Conservation (phyloP, 2,888 invertebrate genomes). For the Melikaiella ostensackeni region DNA sequence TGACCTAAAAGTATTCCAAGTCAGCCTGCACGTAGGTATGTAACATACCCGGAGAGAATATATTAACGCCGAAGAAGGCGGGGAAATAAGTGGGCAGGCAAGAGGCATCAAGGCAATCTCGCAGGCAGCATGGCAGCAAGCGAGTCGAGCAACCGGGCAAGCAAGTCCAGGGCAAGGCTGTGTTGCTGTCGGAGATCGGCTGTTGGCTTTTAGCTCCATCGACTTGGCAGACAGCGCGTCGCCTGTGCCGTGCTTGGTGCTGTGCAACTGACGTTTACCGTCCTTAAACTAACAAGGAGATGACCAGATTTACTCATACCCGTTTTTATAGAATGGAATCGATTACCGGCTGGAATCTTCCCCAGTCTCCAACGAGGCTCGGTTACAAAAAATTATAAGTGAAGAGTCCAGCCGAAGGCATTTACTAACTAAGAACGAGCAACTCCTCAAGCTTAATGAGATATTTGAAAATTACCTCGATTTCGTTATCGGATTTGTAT, state of each 20-base stretch:
- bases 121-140: conserved; percentile 37
- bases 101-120: conserved; percentile 52
- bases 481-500: neutral
- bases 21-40: conserved; percentile 52
- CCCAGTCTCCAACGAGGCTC: conserved; percentile 7
- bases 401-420: neutral
- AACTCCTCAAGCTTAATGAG: conserved; percentile 5
- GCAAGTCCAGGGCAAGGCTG: conserved; percentile 43
- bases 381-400: conserved; percentile 27
- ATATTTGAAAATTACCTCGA: neutral
- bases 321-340: conserved; percentile 40
- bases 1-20: conserved; percentile 56
- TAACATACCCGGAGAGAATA: conserved; percentile 53
- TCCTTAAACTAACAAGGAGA: conserved; percentile 57
- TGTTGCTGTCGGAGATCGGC: conserved; percentile 44
- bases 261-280: conserved; percentile 56
- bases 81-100: conserved; percentile 49
- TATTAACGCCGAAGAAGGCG: conserved; percentile 53
- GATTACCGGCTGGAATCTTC: conserved; percentile 25
- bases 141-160: conserved; percentile 43
- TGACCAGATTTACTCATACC: conserved; percentile 55
- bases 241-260: conserved; percentile 57
- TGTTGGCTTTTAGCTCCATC: conserved; percentile 52
- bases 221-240: conserved; percentile 66
- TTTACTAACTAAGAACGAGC: conserved; percentile 17